A percentile compares a stretch with the other conserved stretches of the same genome.
Evolutionary conservation across 2,888 invertebrate genomes (phyloP).

Genomic region (Epirrita christyi): DNA sequence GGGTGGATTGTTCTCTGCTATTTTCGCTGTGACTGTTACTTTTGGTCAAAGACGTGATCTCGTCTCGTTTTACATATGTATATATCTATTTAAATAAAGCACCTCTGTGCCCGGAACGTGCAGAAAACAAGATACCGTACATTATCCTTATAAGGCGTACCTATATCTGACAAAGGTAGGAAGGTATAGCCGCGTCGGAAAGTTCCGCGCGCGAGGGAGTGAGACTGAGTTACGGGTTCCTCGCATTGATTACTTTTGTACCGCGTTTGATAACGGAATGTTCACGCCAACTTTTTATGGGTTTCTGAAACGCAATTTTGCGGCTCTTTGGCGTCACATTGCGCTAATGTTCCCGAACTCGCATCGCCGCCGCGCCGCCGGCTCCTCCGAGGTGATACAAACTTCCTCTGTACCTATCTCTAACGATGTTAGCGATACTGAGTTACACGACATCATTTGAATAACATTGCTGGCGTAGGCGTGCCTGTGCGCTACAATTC

Average conservation of each 20-base stretch:
- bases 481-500: conserved; percentile 7
- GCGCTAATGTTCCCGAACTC: conserved; percentile 7
- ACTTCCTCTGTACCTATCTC: background rate
- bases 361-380: background rate
- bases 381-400: background rate
- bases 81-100: background rate
- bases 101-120: conserved; percentile 1
- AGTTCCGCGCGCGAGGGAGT: conserved; percentile 7
- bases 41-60: conserved; percentile 11
- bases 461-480: conserved; percentile 1
- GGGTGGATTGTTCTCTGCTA: background rate
- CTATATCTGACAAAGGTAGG: background rate
- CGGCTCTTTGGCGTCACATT: conserved; percentile 10
- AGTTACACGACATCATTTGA: conserved; percentile 16
- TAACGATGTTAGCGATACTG: conserved; percentile 17
- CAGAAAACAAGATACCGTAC: background rate
- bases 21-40: conserved; percentile 2
- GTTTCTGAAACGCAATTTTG: conserved; percentile 29
- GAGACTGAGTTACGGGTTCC: conserved; percentile 29
- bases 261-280: conserved; percentile 34
- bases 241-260: conserved; percentile 39
- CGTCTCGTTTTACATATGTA: conserved; percentile 9
- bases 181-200: background rate
- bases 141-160: background rate
- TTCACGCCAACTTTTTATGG: conserved; percentile 30